phyloP scores from a whole-genome alignment of 2,113 vertebrate species.

The Cathartes aura region DNA sequence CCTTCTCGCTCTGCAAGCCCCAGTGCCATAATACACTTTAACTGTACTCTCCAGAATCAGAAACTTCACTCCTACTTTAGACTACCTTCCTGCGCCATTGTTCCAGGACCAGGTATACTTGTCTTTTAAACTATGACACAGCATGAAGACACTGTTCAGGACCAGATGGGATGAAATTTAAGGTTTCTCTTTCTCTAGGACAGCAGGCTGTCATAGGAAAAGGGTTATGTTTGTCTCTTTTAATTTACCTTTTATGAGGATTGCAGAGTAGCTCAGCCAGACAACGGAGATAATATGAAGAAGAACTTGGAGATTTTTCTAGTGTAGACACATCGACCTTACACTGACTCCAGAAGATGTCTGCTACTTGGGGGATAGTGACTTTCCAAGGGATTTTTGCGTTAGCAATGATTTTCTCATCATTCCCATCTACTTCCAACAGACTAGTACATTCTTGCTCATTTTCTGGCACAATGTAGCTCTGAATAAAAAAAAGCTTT shows the following conservation, averaged over 20 bases:
- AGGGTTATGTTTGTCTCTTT: neutral
- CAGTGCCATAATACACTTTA: neutral
- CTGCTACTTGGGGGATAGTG: constrained; percentile 81
- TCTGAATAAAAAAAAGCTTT: constrained; percentile 94
- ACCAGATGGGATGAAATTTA: neutral
- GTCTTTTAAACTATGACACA: neutral
- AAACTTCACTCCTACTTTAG: neutral
- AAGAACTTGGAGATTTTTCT: constrained; percentile 22
- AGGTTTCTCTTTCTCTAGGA: neutral
- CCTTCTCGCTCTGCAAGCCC: neutral
- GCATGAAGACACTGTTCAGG: neutral
- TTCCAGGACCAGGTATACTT: neutral
- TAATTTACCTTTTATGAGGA: constrained; percentile 78
- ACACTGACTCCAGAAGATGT: constrained; percentile 92
- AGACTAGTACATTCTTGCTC: constrained; percentile 6
- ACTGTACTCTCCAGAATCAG: neutral
- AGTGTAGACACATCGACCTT: constrained; percentile 75
- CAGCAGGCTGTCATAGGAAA: neutral
- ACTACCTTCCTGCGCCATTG: neutral
- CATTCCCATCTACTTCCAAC: constrained; percentile 79
- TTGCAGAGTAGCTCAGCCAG: constrained; percentile 76
- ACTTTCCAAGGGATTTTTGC: neutral
- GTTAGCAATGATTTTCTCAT: neutral
- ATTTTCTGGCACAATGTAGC: constrained; percentile 71
- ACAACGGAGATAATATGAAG: constrained; percentile 81